These are phyloP conservation scores for Crotalus viridis DNA, from an alignment of 2,113 vertebrate species.

Conservation along the genomic window DNA sequence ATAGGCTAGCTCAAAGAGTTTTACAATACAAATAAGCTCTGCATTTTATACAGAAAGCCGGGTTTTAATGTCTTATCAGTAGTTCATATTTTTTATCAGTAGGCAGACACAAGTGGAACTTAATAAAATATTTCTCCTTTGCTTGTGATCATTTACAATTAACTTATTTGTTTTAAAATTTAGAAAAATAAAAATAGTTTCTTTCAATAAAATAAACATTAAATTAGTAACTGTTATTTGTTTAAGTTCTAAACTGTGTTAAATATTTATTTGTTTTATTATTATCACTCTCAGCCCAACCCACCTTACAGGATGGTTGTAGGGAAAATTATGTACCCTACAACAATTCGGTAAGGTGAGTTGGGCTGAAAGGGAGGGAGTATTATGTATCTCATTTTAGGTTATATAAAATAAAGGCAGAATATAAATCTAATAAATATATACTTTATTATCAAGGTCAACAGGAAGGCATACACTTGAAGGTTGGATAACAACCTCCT, in stretches of 20 bases:
- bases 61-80: conserved; percentile 16
- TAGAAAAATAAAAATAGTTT: conserved; percentile 8
- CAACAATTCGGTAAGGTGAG: no score
- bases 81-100: background rate
- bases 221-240: background rate
- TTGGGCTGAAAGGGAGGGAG: no score
- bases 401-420: no score
- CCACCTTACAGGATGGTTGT: no score
- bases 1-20: conserved; percentile 8
- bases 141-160: conserved; percentile 35
- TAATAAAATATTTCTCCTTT: conserved; percentile 47
- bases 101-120: conserved; percentile 45
- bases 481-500: background rate
- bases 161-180: conserved; percentile 42
- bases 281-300: background rate
- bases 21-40: conserved; percentile 21
- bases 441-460: no score
- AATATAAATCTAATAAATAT: no score
- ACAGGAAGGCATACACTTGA: background rate
- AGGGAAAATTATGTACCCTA: no score
- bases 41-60: conserved; percentile 18
- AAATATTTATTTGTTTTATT: background rate
- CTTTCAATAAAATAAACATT: conserved; percentile 56
- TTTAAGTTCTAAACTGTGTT: conserved; percentile 1
- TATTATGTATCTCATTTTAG: no score